Base-by-base conservation (phyloP, 2,888 invertebrate genomes). In the Nymphalis urticae region DNA sequence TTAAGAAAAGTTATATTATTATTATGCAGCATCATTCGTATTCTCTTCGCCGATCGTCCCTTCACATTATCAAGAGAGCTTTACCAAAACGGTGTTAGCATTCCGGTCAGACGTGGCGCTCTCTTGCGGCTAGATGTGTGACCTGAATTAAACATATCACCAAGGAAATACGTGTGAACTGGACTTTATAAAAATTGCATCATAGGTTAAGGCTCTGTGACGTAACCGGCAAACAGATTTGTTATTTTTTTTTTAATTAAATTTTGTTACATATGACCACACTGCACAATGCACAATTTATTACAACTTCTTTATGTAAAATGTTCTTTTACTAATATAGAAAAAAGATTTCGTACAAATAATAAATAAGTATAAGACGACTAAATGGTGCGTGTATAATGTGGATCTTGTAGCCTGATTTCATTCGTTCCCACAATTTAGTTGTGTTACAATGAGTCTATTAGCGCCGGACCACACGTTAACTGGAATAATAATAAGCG, bases 81-180 rank as follows among this genome's bases (percentile, higher is more conserved):
- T 81, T 76, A 80, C 82, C 82, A 79, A 82, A 84, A 79, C 71
- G 75, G 80, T 74, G 77, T 83, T 84, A 82, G 79, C 78, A 85
- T 86, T 84, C 82, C 70, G 73, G 66, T 72, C 75, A 76, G 73
- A 66, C 78, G 78, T 79, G 81, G 82, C 80, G 83, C 76, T 75
- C 71, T 75, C 64, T 62, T 68, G 73, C 69, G 71, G 75, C 76
- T 78, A 78, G 76, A 78, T 73, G 78, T 69, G 76, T 82, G 72
- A 56, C 48, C 53, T 87, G 87, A 85, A 88, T 88, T 85, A 87
- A 82, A 85, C 85, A 86, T 86, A 75, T 73, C 71, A 69, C 75
- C 66, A 66, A 21, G 62, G 53, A 58, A 58, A 62, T 67, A 62
- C 64, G 70, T 72, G 73, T 68, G 70, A 73, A 70, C 69, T 56